Percentiles rank a stretch among this genome's conserved stretches.
Evolutionary conservation across 2,888 invertebrate species (phyloP).

Genomic region (Mamestra brassicae): DNA sequence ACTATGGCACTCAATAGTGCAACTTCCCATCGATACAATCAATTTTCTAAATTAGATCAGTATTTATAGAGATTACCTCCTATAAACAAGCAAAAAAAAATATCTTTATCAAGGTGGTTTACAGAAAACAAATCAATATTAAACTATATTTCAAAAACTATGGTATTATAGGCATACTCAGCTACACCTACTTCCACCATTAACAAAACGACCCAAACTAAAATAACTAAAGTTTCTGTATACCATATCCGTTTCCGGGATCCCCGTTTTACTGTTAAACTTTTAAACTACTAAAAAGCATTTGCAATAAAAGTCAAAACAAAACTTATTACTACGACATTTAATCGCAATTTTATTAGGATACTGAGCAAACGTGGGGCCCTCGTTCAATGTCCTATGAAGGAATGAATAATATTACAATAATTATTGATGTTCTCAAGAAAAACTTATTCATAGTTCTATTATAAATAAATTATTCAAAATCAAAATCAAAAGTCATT

Average conservation of each 20-base stretch:
- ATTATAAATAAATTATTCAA: background rate
- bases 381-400: background rate
- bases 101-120: background rate
- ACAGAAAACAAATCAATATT: background rate
- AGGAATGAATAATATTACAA: slow-evolving; percentile 7
- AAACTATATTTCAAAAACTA: too few relatives aligned
- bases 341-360: slow-evolving; percentile 4
- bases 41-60: too few relatives aligned
- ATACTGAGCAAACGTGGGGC: background rate
- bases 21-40: too few relatives aligned
- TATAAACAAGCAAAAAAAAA: too few relatives aligned
- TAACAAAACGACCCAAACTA: background rate
- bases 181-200: background rate
- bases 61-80: too few relatives aligned
- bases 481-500: too few relatives aligned
- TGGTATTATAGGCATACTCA: background rate
- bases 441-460: too few relatives aligned
- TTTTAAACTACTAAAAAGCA: slow-evolving; percentile 27
- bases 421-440: background rate
- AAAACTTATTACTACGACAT: background rate
- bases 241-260: slow-evolving; percentile 16
- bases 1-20: too few relatives aligned
- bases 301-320: slow-evolving; percentile 16
- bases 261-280: slow-evolving; percentile 26
- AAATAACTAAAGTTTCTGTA: background rate